Base-by-base conservation (phyloP, 2,888 invertebrate genomes). In the Matsumyia berberina region DNA sequence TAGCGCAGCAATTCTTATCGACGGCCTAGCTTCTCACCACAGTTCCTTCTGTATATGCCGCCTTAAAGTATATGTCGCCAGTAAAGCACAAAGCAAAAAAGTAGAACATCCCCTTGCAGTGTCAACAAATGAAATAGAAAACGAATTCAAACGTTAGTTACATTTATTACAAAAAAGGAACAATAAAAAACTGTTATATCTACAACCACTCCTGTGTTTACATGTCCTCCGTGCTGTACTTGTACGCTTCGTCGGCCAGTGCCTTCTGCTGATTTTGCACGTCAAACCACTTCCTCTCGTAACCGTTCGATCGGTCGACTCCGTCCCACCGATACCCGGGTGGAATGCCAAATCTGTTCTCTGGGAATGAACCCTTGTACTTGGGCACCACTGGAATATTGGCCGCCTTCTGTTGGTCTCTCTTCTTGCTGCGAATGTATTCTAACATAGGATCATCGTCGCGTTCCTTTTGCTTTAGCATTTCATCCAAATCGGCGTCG, bases 281-380 rank as follows among this genome's bases (percentile, higher is more conserved):
- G n/a, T 95, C 94, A 89, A 98, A 97, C 94, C 95, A 96, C 88
- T 96, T 95, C 88, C 95, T 95, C 91, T 99, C 99, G 90, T 98
- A 99, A 0, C 99, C 99, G 91, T 96, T 99, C 5, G 98, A 98
- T 19, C 99, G 93, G 92, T 99, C 97, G 0, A 99, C 99, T 0
- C 99, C 99, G 90, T 99, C 99, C 99, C 99, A 99, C 11, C 98
- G 94, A 92, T 97, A 96, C 0, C 99, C 99, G 0, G 99, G 99
- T 7, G 94, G 92, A 67, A 99, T 97, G 79, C 95, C 95, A 92
- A 96, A 99, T 0, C 99, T 94, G 92, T 99, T 99, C 11, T 98
- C 98, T 69, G 96, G 96, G 88, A 94, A 97, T 31, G 95, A 95
- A 0, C 99, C 99, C 89, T 95, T 94, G 91, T 98, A 99, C 7